Evolutionary conservation across 2,113 vertebrate species (phyloP).

Genomic region (Thomomys bottae): DNA sequence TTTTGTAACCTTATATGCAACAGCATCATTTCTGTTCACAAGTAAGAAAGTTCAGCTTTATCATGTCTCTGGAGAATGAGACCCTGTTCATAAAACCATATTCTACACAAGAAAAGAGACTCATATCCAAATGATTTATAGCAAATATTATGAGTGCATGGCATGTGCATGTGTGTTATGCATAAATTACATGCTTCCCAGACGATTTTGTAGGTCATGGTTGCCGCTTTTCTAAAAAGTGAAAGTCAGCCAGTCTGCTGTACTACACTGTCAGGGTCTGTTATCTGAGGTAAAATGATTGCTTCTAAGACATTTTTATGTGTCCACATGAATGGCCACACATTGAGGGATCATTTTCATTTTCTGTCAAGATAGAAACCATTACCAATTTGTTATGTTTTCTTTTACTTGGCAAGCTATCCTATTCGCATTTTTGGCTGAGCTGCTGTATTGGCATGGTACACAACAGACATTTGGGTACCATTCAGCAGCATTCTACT

Average conservation of each 20-base stretch:
- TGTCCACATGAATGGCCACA: constrained; percentile 87
- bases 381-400: constrained; percentile 90
- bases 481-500: constrained; percentile 85
- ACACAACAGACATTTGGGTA: constrained; percentile 84
- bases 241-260: constrained; percentile 79
- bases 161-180: constrained; percentile 65
- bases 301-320: constrained; percentile 87
- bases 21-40: constrained; percentile 37
- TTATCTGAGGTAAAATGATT: constrained; percentile 88
- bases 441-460: constrained; percentile 86
- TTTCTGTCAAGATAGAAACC: constrained; percentile 89
- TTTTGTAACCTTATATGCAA: constrained; percentile 43
- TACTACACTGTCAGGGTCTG: constrained; percentile 84
- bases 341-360: constrained; percentile 88
- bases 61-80: constrained; percentile 53
- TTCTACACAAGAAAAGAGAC: constrained; percentile 59
- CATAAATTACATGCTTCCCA: constrained; percentile 78
- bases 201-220: constrained; percentile 76
- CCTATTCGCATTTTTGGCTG: constrained; percentile 86
- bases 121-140: constrained; percentile 73
- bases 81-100: constrained; percentile 62
- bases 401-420: constrained; percentile 88
- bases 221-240: constrained; percentile 80
- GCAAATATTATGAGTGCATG: constrained; percentile 63
- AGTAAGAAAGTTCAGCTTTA: constrained; percentile 39